Evolutionary conservation across 2,113 vertebrate species (phyloP).

Genomic region (Caretta caretta): DNA sequence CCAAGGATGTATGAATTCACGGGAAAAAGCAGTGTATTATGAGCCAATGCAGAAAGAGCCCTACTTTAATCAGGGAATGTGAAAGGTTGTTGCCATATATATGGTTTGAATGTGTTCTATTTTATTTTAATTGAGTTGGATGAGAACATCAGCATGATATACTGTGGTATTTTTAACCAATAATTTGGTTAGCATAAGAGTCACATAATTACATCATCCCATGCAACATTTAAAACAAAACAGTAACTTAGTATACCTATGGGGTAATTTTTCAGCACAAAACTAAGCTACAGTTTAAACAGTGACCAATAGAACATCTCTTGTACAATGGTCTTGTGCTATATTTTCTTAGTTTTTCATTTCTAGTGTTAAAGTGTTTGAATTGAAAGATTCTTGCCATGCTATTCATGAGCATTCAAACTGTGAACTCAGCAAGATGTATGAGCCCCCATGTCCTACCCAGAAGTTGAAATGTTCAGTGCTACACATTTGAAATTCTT

Average conservation of each 20-base stretch:
- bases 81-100: background rate
- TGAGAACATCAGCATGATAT: rapidly evolving
- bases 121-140: background rate
- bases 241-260: background rate
- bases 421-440: background rate
- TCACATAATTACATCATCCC: background rate
- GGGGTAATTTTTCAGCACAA: background rate
- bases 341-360: background rate
- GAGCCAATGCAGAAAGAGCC: background rate
- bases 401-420: background rate
- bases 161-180: background rate
- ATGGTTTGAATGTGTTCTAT: background rate
- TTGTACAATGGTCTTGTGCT: background rate
- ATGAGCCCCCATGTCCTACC: background rate
- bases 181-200: background rate
- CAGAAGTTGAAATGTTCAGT: background rate
- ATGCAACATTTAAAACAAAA: background rate
- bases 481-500: background rate
- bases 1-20: background rate
- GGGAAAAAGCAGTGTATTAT: background rate
- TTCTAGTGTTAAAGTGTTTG: background rate
- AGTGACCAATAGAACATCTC: background rate
- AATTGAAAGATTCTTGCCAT: background rate
- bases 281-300: background rate
- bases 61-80: background rate